Evolutionary conservation across 2,113 vertebrate genomes (phyloP), one percentile per base, ranked within the genome.

Genomic region (Microcebus jonahi): DNA sequence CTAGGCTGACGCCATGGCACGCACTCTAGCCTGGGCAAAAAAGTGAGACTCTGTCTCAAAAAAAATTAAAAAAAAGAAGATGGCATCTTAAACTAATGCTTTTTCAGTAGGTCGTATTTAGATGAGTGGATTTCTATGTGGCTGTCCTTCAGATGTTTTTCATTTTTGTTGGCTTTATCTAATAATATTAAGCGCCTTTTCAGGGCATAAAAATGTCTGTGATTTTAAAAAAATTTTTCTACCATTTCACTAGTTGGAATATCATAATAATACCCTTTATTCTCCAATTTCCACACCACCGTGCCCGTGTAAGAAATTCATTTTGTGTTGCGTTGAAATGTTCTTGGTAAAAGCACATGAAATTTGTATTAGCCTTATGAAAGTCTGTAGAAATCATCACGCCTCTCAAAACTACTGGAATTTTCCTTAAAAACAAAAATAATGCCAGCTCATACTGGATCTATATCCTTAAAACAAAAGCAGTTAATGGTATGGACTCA

Each of bases 291-390:
- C 7, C 53, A 81, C 8, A 88, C 14, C 25, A n/a, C 39, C 27
- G 20, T 81, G 13, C 17, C n/a, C 53, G 31, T 94, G 50, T 84
- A 57, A 91, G 42, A 59, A 29, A 83, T 71, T 95, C 61, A 88
- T 96, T 97, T 97, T 81, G 65, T 77, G 15, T 86, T 94, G 61
- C 88, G 79, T 53, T 92, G 68, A 86, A 91, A 48, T 96, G 34
- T 36, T 89, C 21, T 85, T 65, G 73, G 48, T 94, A 55, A 77
- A 93, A 88, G 12, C 39, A 80, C 5, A 4, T 85, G 50, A 1
- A 91, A n/a, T 82, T 96, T 95, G 53, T 91, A 5, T 97, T 91
- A 67, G 39, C 45, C 36, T 73, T 82, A 75, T 7, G 1, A 48
- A 92, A 86, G 27, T 82, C 68, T 85, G 5, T 90, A 85, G 88